Evolutionary conservation across 2,888 invertebrate genomes (phyloP).

Genomic region (Megalurothrips usitatus): DNA sequence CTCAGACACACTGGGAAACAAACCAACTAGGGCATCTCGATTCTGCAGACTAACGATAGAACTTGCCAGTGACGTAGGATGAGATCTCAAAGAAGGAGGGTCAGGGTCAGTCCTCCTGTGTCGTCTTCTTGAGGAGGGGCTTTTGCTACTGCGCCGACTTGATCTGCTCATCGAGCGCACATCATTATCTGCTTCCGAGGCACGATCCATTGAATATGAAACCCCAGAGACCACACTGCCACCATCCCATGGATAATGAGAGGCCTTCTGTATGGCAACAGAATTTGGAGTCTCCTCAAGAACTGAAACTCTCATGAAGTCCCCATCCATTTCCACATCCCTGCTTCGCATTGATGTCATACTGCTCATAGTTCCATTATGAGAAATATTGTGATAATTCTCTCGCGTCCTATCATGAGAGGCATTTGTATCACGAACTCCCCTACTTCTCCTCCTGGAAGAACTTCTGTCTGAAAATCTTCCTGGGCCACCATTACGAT

Average conservation of each 20-base stretch:
- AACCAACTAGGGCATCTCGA: neutral
- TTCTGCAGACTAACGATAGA: neutral
- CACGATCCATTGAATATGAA: neutral
- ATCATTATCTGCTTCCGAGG: neutral
- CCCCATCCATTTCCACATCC: neutral
- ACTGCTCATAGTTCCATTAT: slow-evolving; percentile 1
- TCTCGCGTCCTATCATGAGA: neutral
- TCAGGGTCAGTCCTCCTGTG: neutral
- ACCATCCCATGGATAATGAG: neutral
- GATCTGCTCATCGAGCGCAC: neutral
- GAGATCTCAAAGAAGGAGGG: neutral
- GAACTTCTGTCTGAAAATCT: neutral
- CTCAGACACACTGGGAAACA: neutral
- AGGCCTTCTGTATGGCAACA: neutral
- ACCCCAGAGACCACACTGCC: neutral
- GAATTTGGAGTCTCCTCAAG: neutral
- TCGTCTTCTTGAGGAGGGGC: neutral
- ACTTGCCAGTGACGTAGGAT: neutral
- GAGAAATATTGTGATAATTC: neutral
- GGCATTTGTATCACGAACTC: neutral
- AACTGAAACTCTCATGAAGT: slow-evolving; percentile 3
- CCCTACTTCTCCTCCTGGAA: neutral
- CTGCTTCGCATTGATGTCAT: neutral
- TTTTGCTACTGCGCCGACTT: neutral
- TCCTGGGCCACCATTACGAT: neutral